Base-by-base conservation (phyloP, 2,888 invertebrate species). In the Trileptium ribeirensis region DNA sequence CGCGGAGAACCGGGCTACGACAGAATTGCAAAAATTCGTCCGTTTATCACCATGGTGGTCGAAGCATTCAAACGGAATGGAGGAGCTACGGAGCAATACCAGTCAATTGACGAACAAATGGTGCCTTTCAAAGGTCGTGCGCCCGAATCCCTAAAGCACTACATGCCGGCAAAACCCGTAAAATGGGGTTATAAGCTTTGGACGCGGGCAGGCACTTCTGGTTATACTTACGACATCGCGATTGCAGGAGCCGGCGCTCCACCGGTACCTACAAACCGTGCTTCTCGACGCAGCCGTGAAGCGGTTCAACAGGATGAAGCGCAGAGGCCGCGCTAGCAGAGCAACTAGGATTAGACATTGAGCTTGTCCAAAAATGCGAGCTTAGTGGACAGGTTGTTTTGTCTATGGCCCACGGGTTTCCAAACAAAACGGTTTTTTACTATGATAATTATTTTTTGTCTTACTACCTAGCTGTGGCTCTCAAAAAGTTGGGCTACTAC, bases 181-280 rank as follows among this genome's bases (percentile, higher is more conserved):
- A 70, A 70, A 70, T n/a, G 70, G 8, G 70, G 70, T 33, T 70
- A 15, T 29, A 70, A 70, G 29, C 70, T 70, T 70, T 70, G 70
- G 70, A 70, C 70, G 8, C 8, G 70, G 70, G 8, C 70, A 19
- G 31, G 70, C 31, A 8, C 31, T 3, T 70, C 70, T 36, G 70
- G 70, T n/a, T 70, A 70, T n/a, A 36, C 36, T 8, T 70, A 70
- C 70, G 70, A 70, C 29, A 29, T 70, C 8, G 3, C 36, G 8
- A 8, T 15, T n/a, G 70, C 70, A 33, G 70, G 70, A 3, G 70
- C 70, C 36, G 70, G 36, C 19, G 19, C 64, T n/a, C 64, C 19
- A 64, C 64, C 64, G n/a, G n/a, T n/a, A 70, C 15, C 70, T 70
- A 36, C 15, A 70, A 70, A 29, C 29, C 29, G 70, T 15, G n/a